Conservation (phyloP, 2,888 invertebrate genomes). For the Epirrita christyi region DNA sequence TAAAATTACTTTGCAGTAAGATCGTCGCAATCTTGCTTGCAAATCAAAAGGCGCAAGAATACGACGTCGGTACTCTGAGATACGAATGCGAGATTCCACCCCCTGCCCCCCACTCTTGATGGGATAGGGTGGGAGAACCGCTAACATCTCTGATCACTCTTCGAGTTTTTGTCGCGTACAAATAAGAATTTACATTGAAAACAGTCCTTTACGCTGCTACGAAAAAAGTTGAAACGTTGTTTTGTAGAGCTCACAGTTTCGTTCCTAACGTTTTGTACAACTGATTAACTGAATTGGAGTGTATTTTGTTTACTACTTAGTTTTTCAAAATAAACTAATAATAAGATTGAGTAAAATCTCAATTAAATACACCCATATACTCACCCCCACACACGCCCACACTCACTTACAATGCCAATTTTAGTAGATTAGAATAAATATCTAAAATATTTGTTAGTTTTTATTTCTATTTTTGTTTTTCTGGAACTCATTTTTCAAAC, state of each 20-base stretch:
- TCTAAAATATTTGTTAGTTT: too few relatives aligned
- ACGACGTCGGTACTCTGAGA: conserved; percentile 12
- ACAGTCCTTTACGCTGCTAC: conserved; percentile 52
- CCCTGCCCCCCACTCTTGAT: neutral
- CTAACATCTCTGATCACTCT: conserved; percentile 37
- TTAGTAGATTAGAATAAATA: too few relatives aligned
- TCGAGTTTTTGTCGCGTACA: conserved; percentile 46
- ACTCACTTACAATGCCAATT: too few relatives aligned
- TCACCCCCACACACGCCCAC: too few relatives aligned
- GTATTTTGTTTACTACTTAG: neutral
- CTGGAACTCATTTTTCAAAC: too few relatives aligned
- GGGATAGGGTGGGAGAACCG: conserved; percentile 10
- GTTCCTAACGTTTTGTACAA: neutral
- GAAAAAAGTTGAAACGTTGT: conserved; percentile 7
- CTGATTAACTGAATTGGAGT: neutral
- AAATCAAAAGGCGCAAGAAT: conserved; percentile 10
- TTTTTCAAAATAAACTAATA: neutral
- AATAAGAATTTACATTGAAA: conserved; percentile 63
- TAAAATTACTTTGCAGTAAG: neutral
- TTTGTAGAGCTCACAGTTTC: neutral
- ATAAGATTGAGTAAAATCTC: too few relatives aligned
- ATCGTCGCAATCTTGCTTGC: conserved; percentile 11
- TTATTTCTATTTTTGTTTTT: too few relatives aligned
- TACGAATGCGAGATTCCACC: conserved; percentile 6
- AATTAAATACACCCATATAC: too few relatives aligned